phyloP scores from a whole-genome alignment of 2,797 vertebrate genomes.

The Channallabes apus region DNA sequence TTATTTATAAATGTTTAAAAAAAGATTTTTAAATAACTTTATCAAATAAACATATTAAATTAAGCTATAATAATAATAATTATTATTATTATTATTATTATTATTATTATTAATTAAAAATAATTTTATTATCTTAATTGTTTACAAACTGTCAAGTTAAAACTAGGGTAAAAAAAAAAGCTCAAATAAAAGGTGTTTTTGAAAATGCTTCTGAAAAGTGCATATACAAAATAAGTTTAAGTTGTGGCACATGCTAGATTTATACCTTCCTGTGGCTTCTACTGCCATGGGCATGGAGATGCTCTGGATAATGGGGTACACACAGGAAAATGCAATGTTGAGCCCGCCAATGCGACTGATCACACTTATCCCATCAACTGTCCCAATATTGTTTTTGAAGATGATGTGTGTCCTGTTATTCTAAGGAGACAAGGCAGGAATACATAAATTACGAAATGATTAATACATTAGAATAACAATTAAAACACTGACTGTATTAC shows the following conservation, averaged over 20 bases:
- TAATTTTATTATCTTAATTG: too few relatives aligned
- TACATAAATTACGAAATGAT: neutral
- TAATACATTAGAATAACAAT: too few relatives aligned
- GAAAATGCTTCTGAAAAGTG: too few relatives aligned
- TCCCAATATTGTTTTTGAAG: conserved; percentile 69
- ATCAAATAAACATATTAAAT: too few relatives aligned
- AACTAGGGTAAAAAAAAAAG: neutral
- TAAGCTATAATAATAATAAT: too few relatives aligned
- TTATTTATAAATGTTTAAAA: neutral
- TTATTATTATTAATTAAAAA: too few relatives aligned
- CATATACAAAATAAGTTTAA: neutral
- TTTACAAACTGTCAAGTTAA: neutral
- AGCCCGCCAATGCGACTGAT: conserved; percentile 62
- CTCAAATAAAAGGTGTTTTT: neutral
- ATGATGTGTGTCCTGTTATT: conserved; percentile 72
- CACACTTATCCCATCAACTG: conserved; percentile 30
- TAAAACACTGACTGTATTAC: neutral
- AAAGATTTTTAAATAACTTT: too few relatives aligned
- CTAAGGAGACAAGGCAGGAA: conserved; percentile 32
- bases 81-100: neutral
- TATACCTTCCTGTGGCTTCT: conserved; percentile 65
- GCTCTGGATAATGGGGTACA: conserved; percentile 62
- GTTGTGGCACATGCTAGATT: neutral
- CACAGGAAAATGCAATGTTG: conserved; percentile 64
- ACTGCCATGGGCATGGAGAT: conserved; percentile 66